Evolutionary conservation across 2,113 vertebrate genomes (phyloP).

Genomic region (Paradoxurus hermaphroditus): DNA sequence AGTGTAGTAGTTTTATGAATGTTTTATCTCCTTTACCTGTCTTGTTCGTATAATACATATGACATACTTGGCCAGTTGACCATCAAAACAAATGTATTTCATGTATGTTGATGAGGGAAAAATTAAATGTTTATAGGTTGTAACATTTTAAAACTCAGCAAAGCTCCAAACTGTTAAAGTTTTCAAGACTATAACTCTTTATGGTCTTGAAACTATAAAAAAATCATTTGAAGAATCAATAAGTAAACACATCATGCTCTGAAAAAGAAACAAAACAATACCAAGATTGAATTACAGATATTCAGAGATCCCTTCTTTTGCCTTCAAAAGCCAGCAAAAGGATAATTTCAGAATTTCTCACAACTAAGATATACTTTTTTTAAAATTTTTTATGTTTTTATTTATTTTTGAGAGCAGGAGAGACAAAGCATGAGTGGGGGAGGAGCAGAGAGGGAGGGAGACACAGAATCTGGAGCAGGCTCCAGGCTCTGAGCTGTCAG

Average conservation of each 20-base stretch:
- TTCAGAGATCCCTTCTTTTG: background rate
- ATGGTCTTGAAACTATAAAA: conserved; percentile 49
- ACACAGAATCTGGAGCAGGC: too few relatives aligned
- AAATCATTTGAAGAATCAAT: conserved; percentile 50
- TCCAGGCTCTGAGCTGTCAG: too few relatives aligned
- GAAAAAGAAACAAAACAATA: conserved; percentile 32
- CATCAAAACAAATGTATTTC: background rate
- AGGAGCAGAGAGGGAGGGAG: too few relatives aligned
- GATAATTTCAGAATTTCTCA: conserved; percentile 12
- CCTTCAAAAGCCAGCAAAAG: conserved; percentile 24
- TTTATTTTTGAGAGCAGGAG: too few relatives aligned
- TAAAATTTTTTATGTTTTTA: too few relatives aligned
- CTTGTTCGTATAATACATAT: background rate
- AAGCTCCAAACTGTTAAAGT: conserved; percentile 16
- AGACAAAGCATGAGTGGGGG: too few relatives aligned
- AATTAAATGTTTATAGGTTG: conserved; percentile 17
- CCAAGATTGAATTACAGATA: conserved; percentile 33
- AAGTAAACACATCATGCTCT: conserved; percentile 33
- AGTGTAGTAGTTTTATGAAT: background rate
- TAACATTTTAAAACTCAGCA: conserved; percentile 48
- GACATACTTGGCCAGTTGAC: background rate
- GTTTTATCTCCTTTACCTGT: background rate
- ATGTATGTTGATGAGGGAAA: background rate
- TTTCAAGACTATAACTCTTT: conserved; percentile 52
- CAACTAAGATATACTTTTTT: too few relatives aligned